phyloP scores from a whole-genome alignment of 2,113 vertebrate species.

The Aphyosemion australe region DNA sequence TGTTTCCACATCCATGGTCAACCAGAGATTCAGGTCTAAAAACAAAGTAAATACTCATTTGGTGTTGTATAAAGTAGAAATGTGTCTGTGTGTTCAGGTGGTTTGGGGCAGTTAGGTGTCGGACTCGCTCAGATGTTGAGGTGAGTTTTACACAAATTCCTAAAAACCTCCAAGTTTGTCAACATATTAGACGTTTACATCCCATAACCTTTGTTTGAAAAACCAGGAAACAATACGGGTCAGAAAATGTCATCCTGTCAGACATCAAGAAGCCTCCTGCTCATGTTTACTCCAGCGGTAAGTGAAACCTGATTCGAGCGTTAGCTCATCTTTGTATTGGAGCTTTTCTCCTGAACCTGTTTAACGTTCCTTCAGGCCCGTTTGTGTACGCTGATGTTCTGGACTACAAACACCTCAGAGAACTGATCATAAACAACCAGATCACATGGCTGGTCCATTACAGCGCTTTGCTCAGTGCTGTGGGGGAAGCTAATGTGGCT shows the following conservation, averaged over 20 bases:
- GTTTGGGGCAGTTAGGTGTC: slow-evolving; percentile 80
- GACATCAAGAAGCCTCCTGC: slow-evolving; percentile 80
- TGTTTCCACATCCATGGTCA: not conserved
- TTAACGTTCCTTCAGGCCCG: slow-evolving; percentile 65
- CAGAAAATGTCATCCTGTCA: slow-evolving; percentile 80
- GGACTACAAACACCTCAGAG: slow-evolving; percentile 79
- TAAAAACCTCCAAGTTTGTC: not conserved
- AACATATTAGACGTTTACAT: slow-evolving; percentile 9
- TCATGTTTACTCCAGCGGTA: slow-evolving; percentile 74
- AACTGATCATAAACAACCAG: slow-evolving; percentile 77
- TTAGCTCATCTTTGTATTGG: not conserved
- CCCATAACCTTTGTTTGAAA: not conserved
- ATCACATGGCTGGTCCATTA: slow-evolving; percentile 82
- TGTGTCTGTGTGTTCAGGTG: slow-evolving; percentile 65
- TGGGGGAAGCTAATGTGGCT: slow-evolving; percentile 78
- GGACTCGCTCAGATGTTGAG: slow-evolving; percentile 78
- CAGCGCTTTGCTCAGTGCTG: slow-evolving; percentile 79
- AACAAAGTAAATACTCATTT: not conserved
- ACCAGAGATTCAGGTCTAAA: not conserved
- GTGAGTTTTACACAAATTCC: slow-evolving; percentile 45
- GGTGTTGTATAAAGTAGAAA: not conserved
- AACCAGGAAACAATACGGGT: slow-evolving; percentile 76
- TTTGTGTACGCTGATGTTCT: slow-evolving; percentile 81
- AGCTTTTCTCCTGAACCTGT: not conserved
- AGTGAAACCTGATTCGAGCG: slow-evolving; percentile 2